These are phyloP conservation scores for Epizoanthus stellaris DNA, from an alignment of 92 coral and sea anemone genomes.

Conservation along the genomic window DNA sequence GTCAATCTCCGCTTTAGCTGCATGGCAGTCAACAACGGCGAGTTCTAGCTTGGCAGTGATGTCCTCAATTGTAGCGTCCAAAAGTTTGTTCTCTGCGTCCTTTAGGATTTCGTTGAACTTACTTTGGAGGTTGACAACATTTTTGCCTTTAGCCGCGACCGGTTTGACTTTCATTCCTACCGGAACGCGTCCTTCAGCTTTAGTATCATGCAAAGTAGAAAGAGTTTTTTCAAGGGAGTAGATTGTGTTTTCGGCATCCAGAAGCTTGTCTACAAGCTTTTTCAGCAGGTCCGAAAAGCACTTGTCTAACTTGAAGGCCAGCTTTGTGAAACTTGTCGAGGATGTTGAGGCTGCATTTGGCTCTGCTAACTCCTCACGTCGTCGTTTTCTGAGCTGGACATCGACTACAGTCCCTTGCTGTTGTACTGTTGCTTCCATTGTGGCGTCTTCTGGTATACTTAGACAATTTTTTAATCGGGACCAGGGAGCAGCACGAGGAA, in stretches of 20 bases:
- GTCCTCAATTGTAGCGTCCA: slow-evolving; percentile 11
- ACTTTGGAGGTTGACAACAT: neutral
- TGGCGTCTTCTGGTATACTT: too few relatives aligned
- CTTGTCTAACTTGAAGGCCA: too few relatives aligned
- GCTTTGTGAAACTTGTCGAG: too few relatives aligned
- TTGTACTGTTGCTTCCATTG: too few relatives aligned
- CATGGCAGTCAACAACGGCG: slow-evolving; percentile 16
- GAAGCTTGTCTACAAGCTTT: neutral
- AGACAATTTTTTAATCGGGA: too few relatives aligned
- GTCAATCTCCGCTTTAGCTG: slow-evolving; percentile 8
- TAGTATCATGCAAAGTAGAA: neutral
- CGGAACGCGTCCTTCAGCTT: slow-evolving; percentile 1
- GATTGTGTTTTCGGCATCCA: neutral
- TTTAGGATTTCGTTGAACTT: neutral
- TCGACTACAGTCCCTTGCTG: too few relatives aligned
- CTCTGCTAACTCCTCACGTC: too few relatives aligned
- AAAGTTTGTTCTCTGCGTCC: slow-evolving; percentile 13
- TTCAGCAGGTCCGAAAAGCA: neutral
- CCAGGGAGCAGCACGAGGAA: too few relatives aligned
- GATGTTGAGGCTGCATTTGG: too few relatives aligned
- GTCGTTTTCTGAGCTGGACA: too few relatives aligned
- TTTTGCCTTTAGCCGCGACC: slow-evolving; percentile 4
- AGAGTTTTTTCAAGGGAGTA: neutral
- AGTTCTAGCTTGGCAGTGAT: neutral
- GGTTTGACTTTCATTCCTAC: neutral